A percentile compares a stretch with the other conserved stretches of the same genome.
Evolutionary conservation across 2,113 vertebrate species (phyloP).

Genomic region (Sceloporus undulatus): DNA sequence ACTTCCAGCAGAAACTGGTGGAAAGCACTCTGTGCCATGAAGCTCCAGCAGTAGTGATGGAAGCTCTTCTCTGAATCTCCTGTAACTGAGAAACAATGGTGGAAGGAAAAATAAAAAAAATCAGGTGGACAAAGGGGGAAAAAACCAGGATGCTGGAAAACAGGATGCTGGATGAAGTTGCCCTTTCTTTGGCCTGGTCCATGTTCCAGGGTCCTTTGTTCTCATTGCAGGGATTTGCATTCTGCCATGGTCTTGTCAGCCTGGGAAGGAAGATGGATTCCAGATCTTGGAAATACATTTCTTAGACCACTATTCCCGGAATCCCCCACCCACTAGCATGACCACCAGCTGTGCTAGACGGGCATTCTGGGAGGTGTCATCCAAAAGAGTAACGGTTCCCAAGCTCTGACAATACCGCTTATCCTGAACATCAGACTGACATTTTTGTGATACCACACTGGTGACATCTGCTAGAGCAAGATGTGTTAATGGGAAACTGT

Average conservation of each 20-base stretch:
- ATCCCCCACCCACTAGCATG: background rate
- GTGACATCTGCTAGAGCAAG: background rate
- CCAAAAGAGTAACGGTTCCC: too few species aligned
- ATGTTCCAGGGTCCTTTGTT: background rate
- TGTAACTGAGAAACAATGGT: background rate
- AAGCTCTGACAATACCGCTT: background rate
- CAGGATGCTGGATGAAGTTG: background rate
- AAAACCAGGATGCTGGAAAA: background rate
- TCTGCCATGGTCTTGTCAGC: background rate
- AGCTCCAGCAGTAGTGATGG: background rate
- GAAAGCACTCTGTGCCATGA: too few species aligned
- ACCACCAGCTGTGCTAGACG: background rate
- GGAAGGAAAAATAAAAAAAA: background rate
- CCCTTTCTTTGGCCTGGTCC: background rate
- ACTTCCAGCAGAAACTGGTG: background rate
- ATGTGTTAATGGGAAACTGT: conserved; percentile 45
- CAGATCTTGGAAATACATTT: too few species aligned
- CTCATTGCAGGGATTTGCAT: too few species aligned
- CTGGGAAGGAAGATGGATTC: background rate
- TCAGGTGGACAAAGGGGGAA: too few species aligned
- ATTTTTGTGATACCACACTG: conserved; percentile 49
- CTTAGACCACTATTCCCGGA: background rate
- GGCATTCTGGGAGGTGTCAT: too few species aligned
- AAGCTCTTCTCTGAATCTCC: background rate
- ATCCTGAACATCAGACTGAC: conserved; percentile 33